Conservation (phyloP, 2,888 invertebrate genomes). For the Melieria crassipennis region DNA sequence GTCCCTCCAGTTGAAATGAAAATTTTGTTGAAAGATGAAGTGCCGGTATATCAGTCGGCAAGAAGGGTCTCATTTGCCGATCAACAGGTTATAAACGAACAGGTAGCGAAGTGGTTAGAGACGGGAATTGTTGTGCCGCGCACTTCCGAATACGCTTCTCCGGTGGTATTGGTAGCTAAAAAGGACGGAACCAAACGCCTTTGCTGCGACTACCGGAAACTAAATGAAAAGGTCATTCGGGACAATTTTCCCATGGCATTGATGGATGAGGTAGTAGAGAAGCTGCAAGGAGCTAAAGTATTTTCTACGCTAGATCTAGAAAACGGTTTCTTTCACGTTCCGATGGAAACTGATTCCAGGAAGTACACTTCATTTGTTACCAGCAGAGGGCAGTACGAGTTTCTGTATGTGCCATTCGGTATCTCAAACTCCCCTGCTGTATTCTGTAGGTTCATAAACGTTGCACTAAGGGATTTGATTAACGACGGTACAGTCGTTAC, state of each 20-base stretch:
- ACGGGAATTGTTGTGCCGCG: too few species aligned
- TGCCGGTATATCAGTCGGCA: background rate
- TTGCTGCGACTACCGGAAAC: conserved; percentile 12
- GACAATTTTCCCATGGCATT: conserved; percentile 16
- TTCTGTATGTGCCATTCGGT: conserved; percentile 1
- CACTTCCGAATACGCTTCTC: conserved; percentile 11
- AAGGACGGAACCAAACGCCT: conserved; percentile 10
- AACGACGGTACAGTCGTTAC: background rate
- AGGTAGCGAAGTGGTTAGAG: too few species aligned
- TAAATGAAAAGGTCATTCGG: conserved; percentile 9
- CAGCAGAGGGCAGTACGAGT: background rate
- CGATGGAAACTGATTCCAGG: background rate
- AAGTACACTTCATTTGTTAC: conserved; percentile 10
- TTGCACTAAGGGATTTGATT: conserved; percentile 10
- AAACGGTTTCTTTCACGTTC: conserved; percentile 12
- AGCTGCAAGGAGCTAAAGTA: conserved; percentile 9
- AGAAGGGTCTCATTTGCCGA: background rate
- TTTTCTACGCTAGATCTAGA: conserved; percentile 4
- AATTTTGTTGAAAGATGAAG: background rate
- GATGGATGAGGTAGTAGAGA: conserved; percentile 11
- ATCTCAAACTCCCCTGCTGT: conserved; percentile 1
- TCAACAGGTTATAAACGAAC: background rate
- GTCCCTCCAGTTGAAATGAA: background rate
- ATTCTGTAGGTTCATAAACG: background rate
- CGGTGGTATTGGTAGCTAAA: conserved; percentile 6